Percentiles rank a stretch among this genome's conserved stretches.
These are phyloP conservation scores for Cryptoleucopteryx plumbea DNA, from an alignment of 2,113 vertebrate species.

Conservation along the genomic window DNA sequence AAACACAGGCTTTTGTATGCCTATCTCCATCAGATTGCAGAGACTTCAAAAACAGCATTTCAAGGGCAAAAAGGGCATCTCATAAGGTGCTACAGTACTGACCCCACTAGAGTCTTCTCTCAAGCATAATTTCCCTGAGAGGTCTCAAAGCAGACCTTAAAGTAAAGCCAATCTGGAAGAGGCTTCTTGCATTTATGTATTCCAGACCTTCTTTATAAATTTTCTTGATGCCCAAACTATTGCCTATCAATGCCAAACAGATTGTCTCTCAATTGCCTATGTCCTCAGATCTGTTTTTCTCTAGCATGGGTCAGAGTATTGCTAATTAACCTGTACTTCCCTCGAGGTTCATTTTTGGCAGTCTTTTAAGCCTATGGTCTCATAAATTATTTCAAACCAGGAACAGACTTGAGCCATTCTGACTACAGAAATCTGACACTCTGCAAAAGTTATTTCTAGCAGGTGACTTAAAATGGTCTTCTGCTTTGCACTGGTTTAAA, in stretches of 20 bases:
- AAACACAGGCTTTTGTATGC: background rate
- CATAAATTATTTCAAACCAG: background rate
- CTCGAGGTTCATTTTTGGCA: background rate
- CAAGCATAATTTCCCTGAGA: background rate
- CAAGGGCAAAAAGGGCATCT: background rate
- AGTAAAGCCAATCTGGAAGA: background rate
- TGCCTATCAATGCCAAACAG: background rate
- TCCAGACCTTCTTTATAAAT: background rate
- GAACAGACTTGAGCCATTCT: background rate
- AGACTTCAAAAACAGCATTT: background rate
- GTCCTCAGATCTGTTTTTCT: background rate
- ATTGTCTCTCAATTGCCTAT: background rate
- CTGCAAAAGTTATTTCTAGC: background rate
- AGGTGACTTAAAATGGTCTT: constrained; percentile 12
- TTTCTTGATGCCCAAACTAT: background rate
- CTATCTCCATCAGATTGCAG: background rate
- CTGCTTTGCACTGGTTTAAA: background rate
- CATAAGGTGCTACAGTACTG: background rate
- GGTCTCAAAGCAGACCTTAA: background rate
- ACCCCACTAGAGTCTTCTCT: background rate
- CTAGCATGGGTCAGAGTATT: background rate
- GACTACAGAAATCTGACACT: background rate
- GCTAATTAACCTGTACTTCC: background rate
- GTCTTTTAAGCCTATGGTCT: background rate
- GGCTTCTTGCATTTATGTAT: background rate